Conservation (phyloP, 2,888 invertebrate genomes). For the Hyposoter dolosus region DNA sequence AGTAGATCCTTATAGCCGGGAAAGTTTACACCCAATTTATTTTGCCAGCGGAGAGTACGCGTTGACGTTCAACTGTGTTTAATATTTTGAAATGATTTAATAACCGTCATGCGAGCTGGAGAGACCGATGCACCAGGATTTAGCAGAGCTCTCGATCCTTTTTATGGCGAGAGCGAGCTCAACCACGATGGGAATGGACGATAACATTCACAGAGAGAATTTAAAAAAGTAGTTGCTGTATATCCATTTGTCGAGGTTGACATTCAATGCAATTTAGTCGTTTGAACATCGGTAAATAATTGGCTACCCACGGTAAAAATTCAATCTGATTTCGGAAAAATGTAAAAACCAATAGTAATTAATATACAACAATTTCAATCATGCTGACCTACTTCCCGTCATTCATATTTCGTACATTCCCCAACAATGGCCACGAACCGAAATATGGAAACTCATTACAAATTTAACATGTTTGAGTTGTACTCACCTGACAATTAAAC, state of each 20-base stretch:
- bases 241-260: neutral
- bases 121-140: neutral
- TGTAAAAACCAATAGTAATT: neutral
- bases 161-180: neutral
- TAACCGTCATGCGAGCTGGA: slow-evolving; percentile 38
- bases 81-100: slow-evolving; percentile 61
- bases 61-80: neutral
- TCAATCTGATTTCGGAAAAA: neutral
- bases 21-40: neutral
- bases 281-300: neutral
- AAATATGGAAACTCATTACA: neutral
- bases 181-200: neutral
- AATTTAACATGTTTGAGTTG: neutral
- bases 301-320: neutral
- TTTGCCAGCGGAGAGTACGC: neutral
- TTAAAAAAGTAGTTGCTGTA: neutral
- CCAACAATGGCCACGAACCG: neutral
- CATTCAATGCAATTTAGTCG: neutral
- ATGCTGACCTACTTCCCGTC: neutral
- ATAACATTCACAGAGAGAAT: neutral
- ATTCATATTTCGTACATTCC: neutral
- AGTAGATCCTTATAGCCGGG: no score
- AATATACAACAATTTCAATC: neutral
- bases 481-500: neutral
- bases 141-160: neutral